These are phyloP conservation scores for Brachymystax lenok DNA, from an alignment of 2,797 vertebrate species.

Conservation along the genomic window DNA sequence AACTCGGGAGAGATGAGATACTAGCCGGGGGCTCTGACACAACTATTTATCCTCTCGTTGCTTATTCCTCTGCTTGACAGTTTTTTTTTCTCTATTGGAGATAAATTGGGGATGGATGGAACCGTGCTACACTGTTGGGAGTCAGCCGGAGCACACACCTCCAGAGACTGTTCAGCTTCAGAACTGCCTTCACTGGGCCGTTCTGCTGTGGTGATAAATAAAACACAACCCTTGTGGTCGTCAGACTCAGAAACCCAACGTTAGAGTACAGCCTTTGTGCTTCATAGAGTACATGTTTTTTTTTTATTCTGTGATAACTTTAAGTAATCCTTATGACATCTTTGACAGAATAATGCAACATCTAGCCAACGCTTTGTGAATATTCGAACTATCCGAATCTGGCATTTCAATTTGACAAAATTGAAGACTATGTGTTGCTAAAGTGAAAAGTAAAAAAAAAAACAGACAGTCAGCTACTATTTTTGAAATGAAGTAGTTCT, in stretches of 20 bases:
- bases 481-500: too few relatives aligned
- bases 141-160: background rate
- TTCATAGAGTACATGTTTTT: background rate
- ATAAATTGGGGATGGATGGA: background rate
- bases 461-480: too few relatives aligned
- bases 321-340: background rate
- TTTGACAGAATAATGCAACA: background rate
- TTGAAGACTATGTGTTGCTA: background rate
- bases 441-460: background rate
- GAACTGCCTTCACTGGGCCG: background rate
- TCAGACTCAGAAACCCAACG: background rate
- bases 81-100: background rate
- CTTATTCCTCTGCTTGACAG: background rate
- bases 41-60: background rate
- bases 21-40: background rate
- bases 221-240: background rate
- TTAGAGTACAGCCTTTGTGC: background rate
- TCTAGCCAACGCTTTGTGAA: background rate
- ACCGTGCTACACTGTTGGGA: background rate
- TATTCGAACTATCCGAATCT: background rate
- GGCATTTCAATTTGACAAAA: background rate
- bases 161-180: background rate
- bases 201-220: background rate
- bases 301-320: background rate
- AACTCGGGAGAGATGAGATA: background rate